A percentile compares a stretch with the other conserved stretches of the same genome.
phyloP scores from a whole-genome alignment of 2,113 vertebrate genomes.

The Campylomormyrus numenius region DNA sequence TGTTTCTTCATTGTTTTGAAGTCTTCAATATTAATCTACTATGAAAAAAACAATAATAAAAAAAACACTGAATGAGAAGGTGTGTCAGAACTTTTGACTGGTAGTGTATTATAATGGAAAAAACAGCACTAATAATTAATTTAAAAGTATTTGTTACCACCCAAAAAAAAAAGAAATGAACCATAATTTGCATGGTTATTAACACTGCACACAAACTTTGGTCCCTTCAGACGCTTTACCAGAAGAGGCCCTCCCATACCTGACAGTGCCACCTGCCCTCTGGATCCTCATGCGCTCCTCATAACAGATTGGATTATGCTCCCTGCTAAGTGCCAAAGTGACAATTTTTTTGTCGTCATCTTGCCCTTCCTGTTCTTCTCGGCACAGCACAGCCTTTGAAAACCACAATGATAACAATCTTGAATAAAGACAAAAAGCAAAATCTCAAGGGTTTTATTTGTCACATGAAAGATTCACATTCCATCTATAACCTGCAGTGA shows the following conservation, averaged over 20 bases:
- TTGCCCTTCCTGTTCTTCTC: slow-evolving; percentile 60
- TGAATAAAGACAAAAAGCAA: not conserved
- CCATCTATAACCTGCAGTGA: not conserved
- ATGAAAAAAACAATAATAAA: too few species aligned
- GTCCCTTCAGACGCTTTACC: not conserved
- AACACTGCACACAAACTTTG: not conserved
- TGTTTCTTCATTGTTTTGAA: too few species aligned
- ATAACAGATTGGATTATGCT: slow-evolving; percentile 92
- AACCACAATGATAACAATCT: not conserved
- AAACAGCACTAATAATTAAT: not conserved
- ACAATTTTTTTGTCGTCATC: slow-evolving; percentile 59
- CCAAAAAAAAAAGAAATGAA: not conserved
- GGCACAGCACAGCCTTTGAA: slow-evolving; percentile 81
- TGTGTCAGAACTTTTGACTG: too few species aligned
- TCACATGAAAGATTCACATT: not conserved
- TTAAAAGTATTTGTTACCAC: not conserved
- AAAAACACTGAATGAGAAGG: too few species aligned
- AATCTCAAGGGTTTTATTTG: not conserved
- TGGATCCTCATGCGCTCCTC: slow-evolving; percentile 96
- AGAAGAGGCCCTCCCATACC: slow-evolving; percentile 53
- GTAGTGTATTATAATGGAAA: not conserved
- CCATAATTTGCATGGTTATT: not conserved
- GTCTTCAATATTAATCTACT: too few species aligned
- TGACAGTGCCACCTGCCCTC: slow-evolving; percentile 87
- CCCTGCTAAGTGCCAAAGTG: slow-evolving; percentile 83